These are phyloP conservation scores for Pasiphila rectangulata DNA, from an alignment of 2,888 invertebrate species.

Conservation along the genomic window DNA sequence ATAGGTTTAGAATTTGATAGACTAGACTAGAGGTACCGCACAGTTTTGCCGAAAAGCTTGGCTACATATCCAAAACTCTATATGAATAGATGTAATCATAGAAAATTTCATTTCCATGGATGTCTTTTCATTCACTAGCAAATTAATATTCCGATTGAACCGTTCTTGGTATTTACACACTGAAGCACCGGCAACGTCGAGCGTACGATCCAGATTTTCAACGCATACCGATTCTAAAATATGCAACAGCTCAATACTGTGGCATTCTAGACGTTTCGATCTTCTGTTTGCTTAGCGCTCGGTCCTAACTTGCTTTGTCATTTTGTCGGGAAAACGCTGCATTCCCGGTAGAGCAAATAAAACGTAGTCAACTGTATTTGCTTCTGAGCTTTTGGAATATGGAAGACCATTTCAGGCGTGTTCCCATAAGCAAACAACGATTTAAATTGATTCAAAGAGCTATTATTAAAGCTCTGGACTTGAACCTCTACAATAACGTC, in stretches of 20 bases:
- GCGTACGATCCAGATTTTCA: slow-evolving; percentile 41
- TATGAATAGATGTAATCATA: not conserved
- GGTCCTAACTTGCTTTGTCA: slow-evolving; percentile 31
- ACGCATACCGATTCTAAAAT: slow-evolving; percentile 52
- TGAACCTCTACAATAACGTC: slow-evolving; percentile 2
- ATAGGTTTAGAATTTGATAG: not conserved
- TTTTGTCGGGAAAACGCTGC: slow-evolving; percentile 25
- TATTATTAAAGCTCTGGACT: not conserved
- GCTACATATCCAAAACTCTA: not conserved
- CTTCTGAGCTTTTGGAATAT: slow-evolving; percentile 30
- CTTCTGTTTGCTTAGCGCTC: slow-evolving; percentile 29
- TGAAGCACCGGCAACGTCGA: slow-evolving; percentile 18
- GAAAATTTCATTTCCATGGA: not conserved
- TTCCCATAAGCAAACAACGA: slow-evolving; percentile 37
- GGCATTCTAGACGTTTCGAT: slow-evolving; percentile 34
- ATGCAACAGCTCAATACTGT: slow-evolving; percentile 43
- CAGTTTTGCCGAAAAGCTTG: not conserved
- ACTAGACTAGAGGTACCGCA: no score
- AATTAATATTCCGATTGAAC: slow-evolving; percentile 32
- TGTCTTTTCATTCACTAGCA: slow-evolving; percentile 6
- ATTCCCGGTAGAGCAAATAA: slow-evolving; percentile 25
- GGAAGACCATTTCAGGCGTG: slow-evolving; percentile 13
- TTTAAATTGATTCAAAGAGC: no score
- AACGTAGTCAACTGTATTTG: slow-evolving; percentile 20
- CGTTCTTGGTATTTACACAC: slow-evolving; percentile 16